A percentile compares a stretch with the other conserved stretches of the same genome.
Conservation (phyloP, 2,888 invertebrate genomes). For the Escarpia spicata region DNA sequence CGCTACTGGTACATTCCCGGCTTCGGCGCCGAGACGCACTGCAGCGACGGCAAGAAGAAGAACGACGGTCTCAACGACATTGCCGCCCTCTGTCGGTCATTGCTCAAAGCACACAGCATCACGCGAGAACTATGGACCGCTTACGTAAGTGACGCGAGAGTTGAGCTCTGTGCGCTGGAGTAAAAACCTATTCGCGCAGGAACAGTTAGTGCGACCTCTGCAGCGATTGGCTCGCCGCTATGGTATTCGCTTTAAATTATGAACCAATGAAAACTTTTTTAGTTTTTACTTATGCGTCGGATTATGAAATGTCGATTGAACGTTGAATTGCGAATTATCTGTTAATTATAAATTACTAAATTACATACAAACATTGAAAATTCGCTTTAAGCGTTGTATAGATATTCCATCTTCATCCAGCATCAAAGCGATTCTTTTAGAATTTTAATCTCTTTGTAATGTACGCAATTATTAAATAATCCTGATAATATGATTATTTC, state of each 20-base stretch:
- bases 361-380: no score
- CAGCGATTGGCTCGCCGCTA: background rate
- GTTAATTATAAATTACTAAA: no score
- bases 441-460: no score
- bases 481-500: no score
- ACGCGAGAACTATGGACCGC: background rate
- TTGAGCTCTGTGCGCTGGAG: background rate
- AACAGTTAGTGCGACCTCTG: background rate
- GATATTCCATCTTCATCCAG: no score
- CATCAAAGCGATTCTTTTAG: no score
- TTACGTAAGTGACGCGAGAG: background rate
- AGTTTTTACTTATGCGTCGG: background rate
- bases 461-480: no score
- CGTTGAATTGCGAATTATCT: background rate
- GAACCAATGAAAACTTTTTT: background rate
- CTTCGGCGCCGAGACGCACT: background rate
- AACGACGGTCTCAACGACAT: slow-evolving; percentile 10
- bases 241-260: background rate
- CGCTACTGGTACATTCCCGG: slow-evolving; percentile 16
- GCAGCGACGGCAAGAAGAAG: background rate
- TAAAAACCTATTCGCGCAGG: background rate
- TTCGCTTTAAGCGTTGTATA: no score
- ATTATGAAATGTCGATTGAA: background rate
- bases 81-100: slow-evolving; percentile 3
- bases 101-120: background rate